A percentile compares a stretch with the other conserved stretches of the same genome.
phyloP scores from a whole-genome alignment of 2,888 invertebrate species.

The Lithophane leautieri region DNA sequence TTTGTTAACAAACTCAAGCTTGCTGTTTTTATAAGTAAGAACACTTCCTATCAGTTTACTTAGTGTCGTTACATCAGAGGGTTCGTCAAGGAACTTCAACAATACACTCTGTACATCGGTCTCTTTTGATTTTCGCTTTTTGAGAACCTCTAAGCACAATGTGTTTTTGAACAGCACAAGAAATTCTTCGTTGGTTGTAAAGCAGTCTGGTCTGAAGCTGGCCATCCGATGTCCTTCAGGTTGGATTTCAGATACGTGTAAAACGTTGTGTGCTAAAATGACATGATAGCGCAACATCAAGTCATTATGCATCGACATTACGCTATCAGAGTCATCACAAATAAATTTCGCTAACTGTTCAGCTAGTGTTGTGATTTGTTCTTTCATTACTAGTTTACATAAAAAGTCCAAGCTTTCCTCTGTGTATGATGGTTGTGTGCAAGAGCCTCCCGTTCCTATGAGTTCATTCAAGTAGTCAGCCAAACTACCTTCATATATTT shows the following conservation, averaged over 20 bases:
- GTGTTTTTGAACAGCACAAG: constrained; percentile 36
- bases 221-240: constrained; percentile 35
- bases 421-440: constrained; percentile 25
- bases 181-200: constrained; percentile 37
- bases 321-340: not conserved
- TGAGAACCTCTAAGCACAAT: constrained; percentile 39
- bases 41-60: constrained; percentile 33
- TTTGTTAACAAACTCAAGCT: constrained; percentile 43
- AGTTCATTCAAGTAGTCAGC: constrained; percentile 35
- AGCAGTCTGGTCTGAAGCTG: constrained; percentile 50
- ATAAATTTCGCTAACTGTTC: constrained; percentile 38
- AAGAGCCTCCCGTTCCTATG: constrained; percentile 45
- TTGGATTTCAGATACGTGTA: constrained; percentile 46
- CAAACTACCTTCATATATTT: not conserved
- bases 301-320: constrained; percentile 48
- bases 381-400: constrained; percentile 38
- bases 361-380: constrained; percentile 27
- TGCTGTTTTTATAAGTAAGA: constrained; percentile 25
- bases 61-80: constrained; percentile 8
- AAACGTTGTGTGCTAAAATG: constrained; percentile 38
- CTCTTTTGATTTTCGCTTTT: constrained; percentile 2
- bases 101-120: constrained; percentile 3
- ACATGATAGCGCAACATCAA: constrained; percentile 55
- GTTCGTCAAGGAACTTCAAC: constrained; percentile 14
- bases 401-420: constrained; percentile 37